These are phyloP conservation scores for Pipistrellus nathusii DNA, from an alignment of 2,797 vertebrate genomes.

Conservation along the genomic window DNA sequence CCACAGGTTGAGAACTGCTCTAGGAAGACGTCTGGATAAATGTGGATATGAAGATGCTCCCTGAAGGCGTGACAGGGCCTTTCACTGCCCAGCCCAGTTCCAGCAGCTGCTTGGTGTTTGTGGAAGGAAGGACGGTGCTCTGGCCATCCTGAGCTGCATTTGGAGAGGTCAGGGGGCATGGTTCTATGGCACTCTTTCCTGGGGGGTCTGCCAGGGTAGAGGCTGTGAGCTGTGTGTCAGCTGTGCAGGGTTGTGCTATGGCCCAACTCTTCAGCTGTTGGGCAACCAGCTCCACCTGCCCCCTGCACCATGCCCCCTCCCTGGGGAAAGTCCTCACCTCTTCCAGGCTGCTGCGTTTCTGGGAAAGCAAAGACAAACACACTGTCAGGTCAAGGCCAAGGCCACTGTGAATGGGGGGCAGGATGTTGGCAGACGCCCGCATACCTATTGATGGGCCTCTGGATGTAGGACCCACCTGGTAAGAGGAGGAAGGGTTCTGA, in stretches of 20 bases:
- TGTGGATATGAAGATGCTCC: background rate
- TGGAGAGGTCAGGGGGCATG: accelerated
- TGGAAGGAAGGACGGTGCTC: background rate
- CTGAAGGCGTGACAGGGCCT: accelerated
- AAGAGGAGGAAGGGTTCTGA: background rate
- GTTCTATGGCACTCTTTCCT: background rate
- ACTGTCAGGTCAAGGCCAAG: conserved; percentile 25
- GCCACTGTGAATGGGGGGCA: background rate
- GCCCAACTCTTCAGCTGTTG: background rate
- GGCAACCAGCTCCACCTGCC: background rate
- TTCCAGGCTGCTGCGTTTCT: conserved; percentile 79
- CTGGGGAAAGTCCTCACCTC: conserved; percentile 76
- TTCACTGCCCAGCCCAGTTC: background rate
- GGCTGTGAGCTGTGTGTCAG: background rate
- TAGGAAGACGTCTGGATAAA: background rate
- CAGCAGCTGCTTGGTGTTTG: background rate
- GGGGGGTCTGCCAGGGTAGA: background rate
- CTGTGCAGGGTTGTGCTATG: background rate
- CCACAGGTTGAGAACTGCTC: no score
- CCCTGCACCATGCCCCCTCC: background rate
- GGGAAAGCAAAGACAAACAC: conserved; percentile 72
- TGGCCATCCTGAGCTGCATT: background rate
- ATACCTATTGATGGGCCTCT: background rate
- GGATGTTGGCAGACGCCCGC: background rate
- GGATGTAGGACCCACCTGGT: background rate